These are phyloP conservation scores for Timema podura DNA, from an alignment of 2,888 invertebrate genomes.

Conservation along the genomic window DNA sequence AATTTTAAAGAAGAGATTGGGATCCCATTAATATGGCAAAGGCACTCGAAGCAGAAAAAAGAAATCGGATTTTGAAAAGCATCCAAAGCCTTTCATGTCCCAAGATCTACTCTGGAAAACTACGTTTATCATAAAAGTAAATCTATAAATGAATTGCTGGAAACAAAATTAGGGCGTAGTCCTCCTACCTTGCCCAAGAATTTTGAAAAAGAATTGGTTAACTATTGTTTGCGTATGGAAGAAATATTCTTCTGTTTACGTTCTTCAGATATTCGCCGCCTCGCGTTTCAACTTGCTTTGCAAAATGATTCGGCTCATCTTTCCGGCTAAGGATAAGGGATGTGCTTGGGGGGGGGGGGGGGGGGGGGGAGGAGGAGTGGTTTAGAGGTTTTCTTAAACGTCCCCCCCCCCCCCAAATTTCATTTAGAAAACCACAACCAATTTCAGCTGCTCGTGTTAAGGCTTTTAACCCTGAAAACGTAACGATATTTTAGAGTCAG, in stretches of 20 bases:
- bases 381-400: neutral
- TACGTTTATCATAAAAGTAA: neutral
- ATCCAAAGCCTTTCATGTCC: neutral
- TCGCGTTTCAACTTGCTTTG: neutral
- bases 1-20: too few relatives aligned
- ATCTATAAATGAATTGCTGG: neutral
- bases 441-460: neutral
- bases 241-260: neutral
- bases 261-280: neutral
- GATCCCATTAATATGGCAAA: too few relatives aligned
- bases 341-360: too few relatives aligned
- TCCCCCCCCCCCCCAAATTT: neutral
- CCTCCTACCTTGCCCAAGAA: neutral
- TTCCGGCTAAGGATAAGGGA: neutral
- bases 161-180: neutral
- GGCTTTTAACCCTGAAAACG: neutral
- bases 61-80: constrained; percentile 13
- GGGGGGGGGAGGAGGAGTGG: neutral
- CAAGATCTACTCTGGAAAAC: neutral
- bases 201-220: neutral
- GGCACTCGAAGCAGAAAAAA: neutral
- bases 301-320: neutral
- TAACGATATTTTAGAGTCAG: neutral
- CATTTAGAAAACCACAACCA: neutral
- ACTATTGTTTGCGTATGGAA: constrained; percentile 2